Evolutionary conservation across 1,140 invertebrate genomes (phyloP).

Genomic region (Zaprionus ornatus): DNA sequence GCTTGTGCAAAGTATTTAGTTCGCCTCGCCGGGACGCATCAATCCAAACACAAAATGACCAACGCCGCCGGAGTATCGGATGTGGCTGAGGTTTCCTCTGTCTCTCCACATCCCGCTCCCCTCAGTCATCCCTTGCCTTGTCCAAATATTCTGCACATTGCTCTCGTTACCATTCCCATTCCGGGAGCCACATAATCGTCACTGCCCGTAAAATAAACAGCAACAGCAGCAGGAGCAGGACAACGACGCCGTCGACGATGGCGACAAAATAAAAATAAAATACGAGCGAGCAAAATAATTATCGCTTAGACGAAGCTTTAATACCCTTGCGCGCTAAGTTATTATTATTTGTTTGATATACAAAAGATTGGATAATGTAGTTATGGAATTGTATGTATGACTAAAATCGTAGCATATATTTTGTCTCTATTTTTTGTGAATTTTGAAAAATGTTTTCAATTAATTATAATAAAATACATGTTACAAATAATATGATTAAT

Average conservation of each 20-base stretch:
- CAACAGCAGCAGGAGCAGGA: slow-evolving; percentile 47
- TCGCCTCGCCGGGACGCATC: slow-evolving; percentile 70
- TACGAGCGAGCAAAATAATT: slow-evolving; percentile 25
- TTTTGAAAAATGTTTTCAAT: no score
- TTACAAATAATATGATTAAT: no score
- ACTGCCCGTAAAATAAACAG: slow-evolving; percentile 79
- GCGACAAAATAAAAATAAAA: slow-evolving; percentile 81
- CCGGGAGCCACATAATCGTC: slow-evolving; percentile 66
- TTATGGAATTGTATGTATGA: no score
- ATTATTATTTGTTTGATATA: no score
- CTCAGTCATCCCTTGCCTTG: slow-evolving; percentile 19
- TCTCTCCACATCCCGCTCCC: background rate
- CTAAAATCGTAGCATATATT: no score
- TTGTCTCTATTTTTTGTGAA: no score
- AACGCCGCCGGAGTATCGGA: slow-evolving; percentile 70
- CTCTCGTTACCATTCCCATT: slow-evolving; percentile 8
- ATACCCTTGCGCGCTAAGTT: no score
- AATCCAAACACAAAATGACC: slow-evolving; percentile 82
- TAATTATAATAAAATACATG: no score
- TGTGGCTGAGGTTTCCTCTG: slow-evolving; percentile 79
- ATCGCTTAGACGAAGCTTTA: background rate
- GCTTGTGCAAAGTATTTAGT: slow-evolving; percentile 79
- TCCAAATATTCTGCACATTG: slow-evolving; percentile 28
- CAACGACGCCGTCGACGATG: slow-evolving; percentile 38
- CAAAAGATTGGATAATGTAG: no score